phyloP scores from a whole-genome alignment of 2,113 vertebrate species.

The Microcebus griseorufus region DNA sequence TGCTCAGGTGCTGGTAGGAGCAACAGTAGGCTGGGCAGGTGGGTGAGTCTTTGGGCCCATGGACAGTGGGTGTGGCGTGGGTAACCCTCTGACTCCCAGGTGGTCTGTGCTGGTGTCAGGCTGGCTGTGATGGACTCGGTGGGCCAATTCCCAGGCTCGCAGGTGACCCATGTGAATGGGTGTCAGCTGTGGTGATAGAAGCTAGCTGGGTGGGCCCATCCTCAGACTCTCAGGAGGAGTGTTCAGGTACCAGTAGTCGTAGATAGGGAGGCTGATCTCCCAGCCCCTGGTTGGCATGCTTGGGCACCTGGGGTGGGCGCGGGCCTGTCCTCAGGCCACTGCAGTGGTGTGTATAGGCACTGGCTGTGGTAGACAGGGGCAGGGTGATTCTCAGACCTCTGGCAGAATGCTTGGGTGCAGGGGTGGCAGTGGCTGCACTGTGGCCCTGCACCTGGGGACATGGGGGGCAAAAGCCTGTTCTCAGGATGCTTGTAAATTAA shows the following conservation, averaged over 20 bases:
- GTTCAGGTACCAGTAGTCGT: background rate
- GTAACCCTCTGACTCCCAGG: background rate
- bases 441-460: background rate
- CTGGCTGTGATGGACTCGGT: background rate
- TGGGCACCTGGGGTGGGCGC: background rate
- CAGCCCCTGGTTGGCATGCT: background rate
- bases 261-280: background rate
- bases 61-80: background rate
- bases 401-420: background rate
- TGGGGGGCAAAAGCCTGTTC: background rate
- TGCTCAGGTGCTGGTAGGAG: background rate
- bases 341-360: background rate
- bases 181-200: background rate
- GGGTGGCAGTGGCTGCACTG: background rate
- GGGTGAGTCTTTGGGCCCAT: background rate
- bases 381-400: background rate
- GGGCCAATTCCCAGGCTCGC: background rate
- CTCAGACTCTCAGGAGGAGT: background rate
- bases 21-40: background rate
- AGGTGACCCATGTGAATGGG: background rate
- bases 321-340: background rate
- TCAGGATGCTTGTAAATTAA: background rate
- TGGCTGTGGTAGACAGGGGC: background rate
- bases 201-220: background rate
- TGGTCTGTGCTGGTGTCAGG: background rate